Evolutionary conservation across 2,888 invertebrate species (phyloP), one percentile per base, ranked within the genome.

Genomic region (Crossocerus cetratus): DNA sequence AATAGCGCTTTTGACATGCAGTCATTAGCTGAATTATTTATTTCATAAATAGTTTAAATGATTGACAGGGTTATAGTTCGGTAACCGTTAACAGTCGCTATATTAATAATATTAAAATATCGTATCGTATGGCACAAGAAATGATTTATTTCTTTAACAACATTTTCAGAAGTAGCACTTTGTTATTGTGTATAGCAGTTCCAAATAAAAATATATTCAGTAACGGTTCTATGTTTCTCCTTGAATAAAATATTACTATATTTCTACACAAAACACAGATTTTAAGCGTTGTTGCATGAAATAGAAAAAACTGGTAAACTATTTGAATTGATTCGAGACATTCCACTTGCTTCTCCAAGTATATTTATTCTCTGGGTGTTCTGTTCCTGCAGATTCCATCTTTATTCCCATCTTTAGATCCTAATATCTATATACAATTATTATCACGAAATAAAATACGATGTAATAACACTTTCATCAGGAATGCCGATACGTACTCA

Each of bases 41-140:
- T 49, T 32, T 69, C 61, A 49, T 70, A 72, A 72, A 62, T 66
- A 66, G 32, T 63, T 69, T 55, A 44, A 58, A 72, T 53, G 64
- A 57, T 60, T 43, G 65, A 58, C 61, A 67, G 57, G 44, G 71
- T 44, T 61, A 55, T 65, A 57, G 60, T 44, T 44, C 55, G 65
- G 45, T 45, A 16, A 23, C 44, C 60, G 53, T 8, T 63, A 60
- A 55, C 69, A 69, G 68, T 68, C 53, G 65, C 54, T 65, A 80
- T 68, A 78, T 76, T 75, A 72, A 77, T 79, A 78, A 83, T 76
- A 74, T 78, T 67, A 82, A 83, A 84, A 80, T 84, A 83, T 84
- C 74, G 75, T 74, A 81, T 81, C 77, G 77, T 86, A 88, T 88
- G 87, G 87, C 88, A 88, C 88, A 86, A 81, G 82, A 75, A 82